A percentile compares a stretch with the other conserved stretches of the same genome.
phyloP scores from a whole-genome alignment of 2,113 vertebrate genomes.

The Tenrec ecaudatus region DNA sequence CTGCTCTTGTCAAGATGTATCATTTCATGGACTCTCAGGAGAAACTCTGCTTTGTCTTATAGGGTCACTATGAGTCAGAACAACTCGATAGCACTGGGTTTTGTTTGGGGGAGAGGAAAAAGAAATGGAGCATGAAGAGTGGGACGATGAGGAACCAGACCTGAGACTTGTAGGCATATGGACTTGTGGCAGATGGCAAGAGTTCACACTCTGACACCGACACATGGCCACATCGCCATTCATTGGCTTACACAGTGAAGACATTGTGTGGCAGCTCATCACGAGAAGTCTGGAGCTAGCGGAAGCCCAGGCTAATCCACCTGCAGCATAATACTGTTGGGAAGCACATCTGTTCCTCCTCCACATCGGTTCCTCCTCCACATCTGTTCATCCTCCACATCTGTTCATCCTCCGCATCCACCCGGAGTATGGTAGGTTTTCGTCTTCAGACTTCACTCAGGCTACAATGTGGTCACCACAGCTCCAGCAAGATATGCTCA shows the following conservation, averaged over 20 bases:
- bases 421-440: background rate
- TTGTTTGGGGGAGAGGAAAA: background rate
- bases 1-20: no score
- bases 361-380: no score
- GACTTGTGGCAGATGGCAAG: background rate
- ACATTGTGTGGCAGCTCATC: rapidly evolving
- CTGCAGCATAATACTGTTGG: rapidly evolving
- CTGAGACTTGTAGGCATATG: background rate
- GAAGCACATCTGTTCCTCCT: background rate
- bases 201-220: background rate
- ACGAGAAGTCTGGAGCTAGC: background rate
- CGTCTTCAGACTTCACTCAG: background rate
- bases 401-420: no score
- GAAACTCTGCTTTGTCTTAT: no score
- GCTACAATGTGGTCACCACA: background rate
- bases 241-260: background rate
- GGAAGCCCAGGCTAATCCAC: rapidly evolving
- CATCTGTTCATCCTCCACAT: no score
- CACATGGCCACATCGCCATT: background rate
- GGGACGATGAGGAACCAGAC: background rate
- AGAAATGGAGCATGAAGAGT: background rate
- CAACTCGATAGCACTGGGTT: no score
- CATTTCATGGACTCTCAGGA: no score
- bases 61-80: no score
- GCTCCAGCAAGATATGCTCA: background rate